phyloP scores from a whole-genome alignment of 1,140 invertebrate genomes.

The Philaenus spumarius region DNA sequence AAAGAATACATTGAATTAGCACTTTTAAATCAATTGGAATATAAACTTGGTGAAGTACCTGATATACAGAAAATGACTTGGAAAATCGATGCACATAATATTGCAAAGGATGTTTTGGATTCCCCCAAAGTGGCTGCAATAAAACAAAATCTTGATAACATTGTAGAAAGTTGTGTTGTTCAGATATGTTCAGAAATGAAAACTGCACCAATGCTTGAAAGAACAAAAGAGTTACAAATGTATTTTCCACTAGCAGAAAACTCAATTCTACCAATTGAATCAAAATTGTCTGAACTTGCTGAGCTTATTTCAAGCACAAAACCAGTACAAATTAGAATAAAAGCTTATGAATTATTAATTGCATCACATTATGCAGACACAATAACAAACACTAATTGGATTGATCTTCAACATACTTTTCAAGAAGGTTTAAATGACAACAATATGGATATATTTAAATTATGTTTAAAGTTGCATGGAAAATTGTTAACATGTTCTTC shows the following conservation, averaged over 20 bases:
- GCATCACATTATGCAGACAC: background rate
- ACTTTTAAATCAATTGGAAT: background rate
- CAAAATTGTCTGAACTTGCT: background rate
- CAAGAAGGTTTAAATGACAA: background rate
- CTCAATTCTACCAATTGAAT: background rate
- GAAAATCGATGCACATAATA: constrained; percentile 10
- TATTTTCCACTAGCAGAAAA: background rate
- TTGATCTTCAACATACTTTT: background rate
- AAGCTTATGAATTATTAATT: background rate
- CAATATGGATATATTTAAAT: constrained; percentile 1
- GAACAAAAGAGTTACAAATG: background rate
- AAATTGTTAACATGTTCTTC: constrained; percentile 1
- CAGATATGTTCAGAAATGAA: too few relatives aligned
- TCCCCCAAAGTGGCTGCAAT: background rate
- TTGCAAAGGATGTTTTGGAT: background rate
- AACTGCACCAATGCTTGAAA: background rate
- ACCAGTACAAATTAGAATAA: constrained; percentile 1
- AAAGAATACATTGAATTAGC: background rate
- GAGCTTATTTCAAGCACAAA: background rate
- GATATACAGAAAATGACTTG: background rate
- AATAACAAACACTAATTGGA: background rate
- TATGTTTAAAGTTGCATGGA: background rate
- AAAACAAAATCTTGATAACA: constrained; percentile 1
- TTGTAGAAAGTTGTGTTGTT: background rate
- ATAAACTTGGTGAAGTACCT: background rate